phyloP scores from a whole-genome alignment of 37 sponge, comb jelly and placozoan species.

The Lycopodina hypogea region DNA sequence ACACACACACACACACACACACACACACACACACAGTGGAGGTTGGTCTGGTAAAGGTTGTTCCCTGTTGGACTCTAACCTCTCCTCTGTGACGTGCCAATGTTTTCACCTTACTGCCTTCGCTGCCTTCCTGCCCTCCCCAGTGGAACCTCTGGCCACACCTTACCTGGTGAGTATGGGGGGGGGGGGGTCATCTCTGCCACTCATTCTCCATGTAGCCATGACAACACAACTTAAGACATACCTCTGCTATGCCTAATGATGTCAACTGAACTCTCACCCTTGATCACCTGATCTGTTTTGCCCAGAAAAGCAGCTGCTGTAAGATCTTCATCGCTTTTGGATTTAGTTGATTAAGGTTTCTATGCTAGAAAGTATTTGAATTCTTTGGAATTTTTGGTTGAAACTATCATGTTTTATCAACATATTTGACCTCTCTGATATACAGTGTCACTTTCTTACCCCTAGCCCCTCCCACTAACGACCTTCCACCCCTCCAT shows the following conservation, averaged over 20 bases:
- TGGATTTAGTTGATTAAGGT: no score
- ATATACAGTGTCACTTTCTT: neutral
- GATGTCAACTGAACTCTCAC: no score
- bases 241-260: no score
- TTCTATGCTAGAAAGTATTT: no score
- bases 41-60: constrained; percentile 29
- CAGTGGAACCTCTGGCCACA: no score
- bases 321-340: no score
- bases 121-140: constrained; percentile 41
- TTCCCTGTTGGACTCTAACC: neutral
- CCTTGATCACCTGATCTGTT: no score
- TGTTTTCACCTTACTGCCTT: constrained; percentile 54
- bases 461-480: neutral
- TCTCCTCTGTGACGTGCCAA: constrained; percentile 19
- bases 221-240: neutral
- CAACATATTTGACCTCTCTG: no score
- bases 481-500: neutral
- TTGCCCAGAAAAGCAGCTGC: no score
- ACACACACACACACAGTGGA: neutral
- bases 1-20: neutral
- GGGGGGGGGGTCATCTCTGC: neutral
- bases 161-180: constrained; percentile 34
- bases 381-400: no score
- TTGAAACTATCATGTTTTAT: no score
- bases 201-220: neutral